A percentile compares a stretch with the other conserved stretches of the same genome.
phyloP scores from a whole-genome alignment of 2,113 vertebrate species.

The Erpornis zantholeuca region DNA sequence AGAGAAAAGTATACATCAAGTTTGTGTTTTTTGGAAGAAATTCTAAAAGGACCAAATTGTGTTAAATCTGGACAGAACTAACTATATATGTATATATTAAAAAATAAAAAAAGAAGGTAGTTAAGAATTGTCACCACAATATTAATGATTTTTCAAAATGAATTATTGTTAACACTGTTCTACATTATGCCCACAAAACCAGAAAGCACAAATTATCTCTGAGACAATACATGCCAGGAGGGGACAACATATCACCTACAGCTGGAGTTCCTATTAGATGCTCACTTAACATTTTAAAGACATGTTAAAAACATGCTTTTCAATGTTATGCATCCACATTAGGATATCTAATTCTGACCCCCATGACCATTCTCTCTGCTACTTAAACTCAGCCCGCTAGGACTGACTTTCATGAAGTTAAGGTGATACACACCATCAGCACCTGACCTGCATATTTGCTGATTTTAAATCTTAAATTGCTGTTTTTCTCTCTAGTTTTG shows the following conservation, averaged over 20 bases:
- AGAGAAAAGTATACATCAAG: neutral
- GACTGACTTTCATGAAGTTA: neutral
- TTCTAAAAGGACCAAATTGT: neutral
- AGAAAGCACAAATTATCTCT: neutral
- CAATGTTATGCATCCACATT: neutral
- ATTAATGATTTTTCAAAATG: neutral
- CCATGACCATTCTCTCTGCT: neutral
- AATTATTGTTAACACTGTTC: neutral
- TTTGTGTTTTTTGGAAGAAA: neutral
- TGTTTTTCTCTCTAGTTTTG: neutral
- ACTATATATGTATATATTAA: neutral
- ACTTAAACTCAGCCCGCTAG: neutral
- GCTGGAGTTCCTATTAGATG: neutral
- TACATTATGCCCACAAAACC: neutral
- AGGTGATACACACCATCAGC: neutral
- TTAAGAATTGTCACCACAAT: neutral
- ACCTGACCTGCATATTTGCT: neutral
- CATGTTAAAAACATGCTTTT: neutral
- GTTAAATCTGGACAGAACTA: neutral
- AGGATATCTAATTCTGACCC: neutral
- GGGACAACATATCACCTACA: neutral
- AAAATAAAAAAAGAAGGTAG: neutral
- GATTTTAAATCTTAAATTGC: neutral
- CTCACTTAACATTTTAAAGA: neutral
- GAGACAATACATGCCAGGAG: neutral